A percentile compares a stretch with the other conserved stretches of the same genome.
These are phyloP conservation scores for Bombus pyrosoma DNA, from an alignment of 1,140 invertebrate species.

Conservation along the genomic window DNA sequence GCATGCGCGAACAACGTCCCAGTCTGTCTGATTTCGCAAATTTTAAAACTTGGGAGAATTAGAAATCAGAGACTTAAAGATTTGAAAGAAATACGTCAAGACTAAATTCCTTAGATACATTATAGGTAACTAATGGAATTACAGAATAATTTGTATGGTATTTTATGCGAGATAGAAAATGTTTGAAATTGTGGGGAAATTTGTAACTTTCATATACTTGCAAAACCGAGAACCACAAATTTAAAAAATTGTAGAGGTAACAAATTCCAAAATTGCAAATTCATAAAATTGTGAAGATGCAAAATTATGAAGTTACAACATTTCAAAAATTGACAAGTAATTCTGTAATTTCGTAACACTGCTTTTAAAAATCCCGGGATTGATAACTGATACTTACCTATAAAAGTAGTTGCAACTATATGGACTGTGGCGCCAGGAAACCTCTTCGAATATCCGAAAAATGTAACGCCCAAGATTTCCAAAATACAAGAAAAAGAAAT, in stretches of 20 bases:
- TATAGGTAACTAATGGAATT: background rate
- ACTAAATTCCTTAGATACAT: background rate
- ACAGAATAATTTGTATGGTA: background rate
- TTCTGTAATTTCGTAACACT: background rate
- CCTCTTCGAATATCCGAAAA: background rate
- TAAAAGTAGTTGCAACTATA: background rate
- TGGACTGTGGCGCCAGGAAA: slow-evolving; percentile 16
- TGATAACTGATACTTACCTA: background rate
- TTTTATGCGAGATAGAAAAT: background rate
- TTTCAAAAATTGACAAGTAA: background rate
- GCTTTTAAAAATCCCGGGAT: background rate
- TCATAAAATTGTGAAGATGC: background rate
- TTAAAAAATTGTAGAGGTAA: background rate
- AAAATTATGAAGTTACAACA: background rate
- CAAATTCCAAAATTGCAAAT: background rate
- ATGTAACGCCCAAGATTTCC: background rate
- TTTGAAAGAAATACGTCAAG: background rate
- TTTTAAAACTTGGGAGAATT: background rate
- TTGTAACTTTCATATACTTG: background rate
- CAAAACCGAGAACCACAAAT: background rate
- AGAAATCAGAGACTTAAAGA: background rate
- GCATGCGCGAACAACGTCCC: slow-evolving; percentile 32
- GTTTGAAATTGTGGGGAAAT: background rate
- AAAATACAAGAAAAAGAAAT: background rate
- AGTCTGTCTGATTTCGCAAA: slow-evolving; percentile 11